Evolutionary conservation across 2,888 invertebrate species (phyloP).

Genomic region (Pyrrhia umbra): DNA sequence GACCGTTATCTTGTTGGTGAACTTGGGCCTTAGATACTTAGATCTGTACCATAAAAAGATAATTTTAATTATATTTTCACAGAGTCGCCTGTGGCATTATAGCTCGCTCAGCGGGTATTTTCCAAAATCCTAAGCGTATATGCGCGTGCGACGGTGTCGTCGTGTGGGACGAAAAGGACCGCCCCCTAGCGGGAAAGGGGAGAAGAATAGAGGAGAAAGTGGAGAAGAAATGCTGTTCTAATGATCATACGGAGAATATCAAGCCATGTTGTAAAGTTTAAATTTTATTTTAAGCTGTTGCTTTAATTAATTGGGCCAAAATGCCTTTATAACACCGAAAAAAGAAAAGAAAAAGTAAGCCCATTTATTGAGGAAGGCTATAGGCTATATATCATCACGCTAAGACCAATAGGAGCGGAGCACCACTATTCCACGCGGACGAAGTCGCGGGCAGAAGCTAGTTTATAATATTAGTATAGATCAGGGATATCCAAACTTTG

Average conservation of each 20-base stretch:
- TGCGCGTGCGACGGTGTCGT: conserved; percentile 97
- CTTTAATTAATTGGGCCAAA: background rate
- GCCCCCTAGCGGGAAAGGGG: conserved; percentile 87
- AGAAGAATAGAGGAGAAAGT: conserved; percentile 59
- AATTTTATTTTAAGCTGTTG: background rate
- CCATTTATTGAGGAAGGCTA: no score
- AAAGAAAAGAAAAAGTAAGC: no score
- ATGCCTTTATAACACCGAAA: no score
- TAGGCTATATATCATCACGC: no score
- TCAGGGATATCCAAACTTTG: no score
- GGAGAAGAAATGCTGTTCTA: conserved; percentile 65
- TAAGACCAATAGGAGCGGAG: no score
- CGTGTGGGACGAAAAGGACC: conserved; percentile 96
- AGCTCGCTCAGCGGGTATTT: conserved; percentile 96
- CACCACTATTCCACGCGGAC: no score
- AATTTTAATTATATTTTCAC: background rate
- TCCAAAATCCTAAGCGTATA: conserved; percentile 96
- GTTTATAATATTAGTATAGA: no score
- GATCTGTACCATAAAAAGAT: no score
- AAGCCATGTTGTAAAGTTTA: conserved; percentile 74
- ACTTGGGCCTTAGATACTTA: no score
- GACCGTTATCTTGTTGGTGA: no score
- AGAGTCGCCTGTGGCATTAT: conserved; percentile 96
- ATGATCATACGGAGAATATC: conserved; percentile 25
- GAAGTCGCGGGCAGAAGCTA: no score